Base-by-base conservation (phyloP, 2,797 vertebrate genomes). In the Epinephelus coioides region DNA sequence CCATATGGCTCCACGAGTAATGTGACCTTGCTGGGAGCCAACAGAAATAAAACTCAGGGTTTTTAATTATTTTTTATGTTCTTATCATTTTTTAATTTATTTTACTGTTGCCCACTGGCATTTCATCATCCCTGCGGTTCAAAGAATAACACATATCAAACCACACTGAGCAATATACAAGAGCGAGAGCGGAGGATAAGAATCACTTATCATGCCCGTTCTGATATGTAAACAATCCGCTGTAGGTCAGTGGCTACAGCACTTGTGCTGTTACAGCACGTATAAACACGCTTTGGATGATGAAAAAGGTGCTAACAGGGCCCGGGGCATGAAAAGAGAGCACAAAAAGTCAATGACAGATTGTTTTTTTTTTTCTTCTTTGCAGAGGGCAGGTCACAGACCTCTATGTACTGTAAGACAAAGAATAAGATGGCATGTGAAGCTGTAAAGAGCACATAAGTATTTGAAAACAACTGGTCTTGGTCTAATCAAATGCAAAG, bases 241-340 rank as follows among this genome's bases (percentile, higher is more conserved):
- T 88, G 90, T 91, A 90, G 88, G 92, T 90, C 90, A 92, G 88
- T 59, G 83, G 78, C 88, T 86, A 17, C 82, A 87, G 83, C 79
- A 61, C 82, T 82, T 44, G 85, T 79, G 85, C 86, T 76, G 25
- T 78, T 65, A 53, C 70, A 46, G 77, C 73, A 74, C 87, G 80
- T 85, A 68, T 93, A 94, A 94, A 94, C 92, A 94, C 14, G 75
- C 56, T 76, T 47, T 1, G 59, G 65, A 94, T 94, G 94, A 95
- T 94, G 88, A 88, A 95, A 80, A 91, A 88, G 90, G 93, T 93
- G 92, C 86, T 85, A 93, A 91, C 83, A 84, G 77, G 19, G 44
- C 55, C 44, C 53, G 5, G 44, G 68, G 85, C 56, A 84, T 79
- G 63, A 74, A 84, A 71, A 67, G 72, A 79, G 43, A 70, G 38